These are phyloP conservation scores for Microcaecilia unicolor DNA, from an alignment of 2,797 vertebrate genomes.

Conservation along the genomic window DNA sequence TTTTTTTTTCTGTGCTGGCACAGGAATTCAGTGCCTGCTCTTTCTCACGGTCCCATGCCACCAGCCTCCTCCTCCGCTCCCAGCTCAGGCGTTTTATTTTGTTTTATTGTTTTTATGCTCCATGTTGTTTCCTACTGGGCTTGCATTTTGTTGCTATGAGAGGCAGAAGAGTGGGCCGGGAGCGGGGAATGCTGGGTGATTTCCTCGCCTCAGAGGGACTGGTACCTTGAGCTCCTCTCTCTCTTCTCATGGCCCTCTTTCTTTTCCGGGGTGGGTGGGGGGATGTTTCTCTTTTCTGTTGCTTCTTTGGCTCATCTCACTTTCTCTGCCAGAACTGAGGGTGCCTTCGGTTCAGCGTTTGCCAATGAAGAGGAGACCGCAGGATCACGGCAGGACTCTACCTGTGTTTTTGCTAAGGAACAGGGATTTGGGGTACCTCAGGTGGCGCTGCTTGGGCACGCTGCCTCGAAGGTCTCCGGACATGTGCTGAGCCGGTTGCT, in stretches of 20 bases:
- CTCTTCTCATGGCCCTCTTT: background rate
- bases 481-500: too few species aligned
- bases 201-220: background rate
- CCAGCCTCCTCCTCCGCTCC: too few species aligned
- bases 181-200: conserved; percentile 29
- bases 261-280: background rate
- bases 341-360: background rate
- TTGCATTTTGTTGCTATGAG: too few species aligned
- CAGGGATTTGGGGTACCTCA: background rate
- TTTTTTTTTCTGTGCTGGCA: too few species aligned
- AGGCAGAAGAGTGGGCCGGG: too few species aligned
- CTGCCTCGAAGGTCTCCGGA: background rate
- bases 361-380: background rate
- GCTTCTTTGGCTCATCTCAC: background rate
- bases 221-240: background rate
- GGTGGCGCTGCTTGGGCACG: background rate
- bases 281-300: background rate
- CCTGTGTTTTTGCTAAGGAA: too few species aligned
- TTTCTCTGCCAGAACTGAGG: background rate
- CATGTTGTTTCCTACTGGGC: too few species aligned
- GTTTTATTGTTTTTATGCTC: too few species aligned
- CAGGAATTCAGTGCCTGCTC: too few species aligned
- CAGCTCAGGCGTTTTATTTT: too few species aligned
- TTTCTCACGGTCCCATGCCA: too few species aligned
- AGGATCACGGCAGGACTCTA: too few species aligned